Base-by-base conservation (phyloP, 2,888 invertebrate genomes). In the Drosophila yooni region DNA sequence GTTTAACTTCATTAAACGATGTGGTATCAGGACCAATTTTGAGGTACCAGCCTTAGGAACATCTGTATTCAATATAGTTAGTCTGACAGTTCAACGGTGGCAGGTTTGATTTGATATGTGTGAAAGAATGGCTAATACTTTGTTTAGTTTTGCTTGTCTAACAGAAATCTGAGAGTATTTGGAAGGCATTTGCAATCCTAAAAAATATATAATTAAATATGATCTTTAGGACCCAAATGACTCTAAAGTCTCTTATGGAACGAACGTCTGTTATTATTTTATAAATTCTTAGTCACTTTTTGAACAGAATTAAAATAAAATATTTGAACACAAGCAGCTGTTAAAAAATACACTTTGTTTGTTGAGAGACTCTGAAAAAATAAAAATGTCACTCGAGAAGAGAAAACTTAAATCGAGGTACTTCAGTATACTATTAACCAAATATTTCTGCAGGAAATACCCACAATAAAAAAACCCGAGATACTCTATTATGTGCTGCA, bases 401-500 rank as follows among this genome's bases (percentile, higher is more conserved):
- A 21, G 21, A 13, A 1, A 13, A 13, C 13, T 13, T 13, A 21
- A 21, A 21, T 21, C 6, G 21, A 46, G 21, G 21, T 46, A 8
- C 7, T 46, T 3, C 7, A 7, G 7, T 15, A 46, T 34, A 7
- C 36, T 38, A 36, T 50, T 31, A 33, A 15, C 51, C 11, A 25
- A 46, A 13, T 25, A 50, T 33, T 8, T 50, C 66, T 80, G 8
- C 87, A 97, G 96, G 97, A 97, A 93, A 93, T 97, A 59, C 96
- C 96, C 72, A 96, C 95, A 67, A 96, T 96, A 0, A 95, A 96
- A 52, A 98, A 98, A 79, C 97, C 99, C 0, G 99, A 99, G 92
- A 97, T 99, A 38, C 94, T 98, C 27, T 99, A 98, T 92, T 98
- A 98, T 91, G 95, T 99, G 92, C 94, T 99, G 64, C 97, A 97